Base-by-base conservation (phyloP, 2,113 vertebrate genomes). In the Grantiella picta region DNA sequence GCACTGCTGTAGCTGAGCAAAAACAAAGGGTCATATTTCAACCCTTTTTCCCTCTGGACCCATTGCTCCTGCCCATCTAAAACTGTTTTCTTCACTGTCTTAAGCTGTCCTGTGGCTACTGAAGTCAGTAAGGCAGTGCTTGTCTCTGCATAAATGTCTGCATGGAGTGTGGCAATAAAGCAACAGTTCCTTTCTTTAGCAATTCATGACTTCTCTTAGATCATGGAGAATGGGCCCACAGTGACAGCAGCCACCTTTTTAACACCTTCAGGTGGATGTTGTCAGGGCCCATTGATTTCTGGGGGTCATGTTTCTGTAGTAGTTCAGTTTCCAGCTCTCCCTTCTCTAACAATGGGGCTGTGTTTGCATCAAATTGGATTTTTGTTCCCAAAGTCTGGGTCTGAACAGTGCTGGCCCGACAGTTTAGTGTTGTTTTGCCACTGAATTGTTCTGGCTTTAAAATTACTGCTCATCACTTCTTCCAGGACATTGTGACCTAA, bases 31-130 rank as follows among this genome's bases (percentile, higher is more conserved):
- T 54, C 1, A 1, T 50, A 28, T 68, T 77, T 77, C 22, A 66
- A n/a, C 35, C 2, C 2, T 49, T 75, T 79, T 69, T 36, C 10
- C 61, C 4, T 0, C 28, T 4, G 9, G 20, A 59, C 8, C 7
- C 16, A 31, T 64, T 82, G 22, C 24, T 90, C 87, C 29, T 78
- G 19, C 38, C 35, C 68, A 92, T 75, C 40, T 56, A 31, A 38
- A 36, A 25, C 33, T 63, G 7, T 57, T 94, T 64, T 59, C 44
- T n/a, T 17, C 40, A 29, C 33, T 22, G 6, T 61, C 24, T 76
- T 85, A 60, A 87, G 18, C 10, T 82, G 16, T 31, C 5, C 60
- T 79, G n/a, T 87, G 33, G 40, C 73, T 82, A 22, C 33, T n/a
- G 61, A 59, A 70, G 40, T 36, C 56, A 38, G 9, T 38, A 56